These are phyloP conservation scores for Ormyrus rosae DNA, from an alignment of 2,888 invertebrate genomes.

Conservation along the genomic window DNA sequence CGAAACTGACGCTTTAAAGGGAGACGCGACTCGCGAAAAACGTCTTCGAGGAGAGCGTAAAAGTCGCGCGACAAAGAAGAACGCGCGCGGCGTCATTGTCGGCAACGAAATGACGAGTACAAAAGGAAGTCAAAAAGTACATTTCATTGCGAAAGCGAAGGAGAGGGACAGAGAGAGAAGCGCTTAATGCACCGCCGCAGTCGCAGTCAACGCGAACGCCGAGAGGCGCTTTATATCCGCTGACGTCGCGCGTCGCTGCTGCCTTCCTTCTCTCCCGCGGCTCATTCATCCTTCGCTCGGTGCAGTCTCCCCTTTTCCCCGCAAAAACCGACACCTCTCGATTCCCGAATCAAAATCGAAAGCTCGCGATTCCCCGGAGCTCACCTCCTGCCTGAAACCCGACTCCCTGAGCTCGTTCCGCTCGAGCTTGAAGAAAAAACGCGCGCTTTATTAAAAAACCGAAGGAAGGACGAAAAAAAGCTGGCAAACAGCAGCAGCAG, in stretches of 20 bases:
- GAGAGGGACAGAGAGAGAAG: conserved; percentile 2
- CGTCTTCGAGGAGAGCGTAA: conserved; percentile 5
- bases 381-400: too few species aligned
- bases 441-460: too few species aligned
- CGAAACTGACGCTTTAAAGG: not conserved
- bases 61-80: not conserved
- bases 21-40: not conserved
- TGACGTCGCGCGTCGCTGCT: not conserved
- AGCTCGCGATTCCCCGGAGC: too few species aligned
- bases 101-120: not conserved
- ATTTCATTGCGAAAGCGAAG: conserved; percentile 8
- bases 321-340: too few species aligned
- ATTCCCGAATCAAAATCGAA: too few species aligned
- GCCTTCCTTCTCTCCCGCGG: not conserved
- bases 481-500: too few species aligned
- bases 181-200: not conserved
- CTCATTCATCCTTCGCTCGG: not conserved
- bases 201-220: too few species aligned
- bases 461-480: too few species aligned
- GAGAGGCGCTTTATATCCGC: not conserved
- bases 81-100: not conserved
- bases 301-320: not conserved
- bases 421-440: too few species aligned
- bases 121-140: conserved; percentile 25
- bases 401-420: too few species aligned